phyloP scores from a whole-genome alignment of 1,140 invertebrate genomes.

The Drosophila virilis region DNA sequence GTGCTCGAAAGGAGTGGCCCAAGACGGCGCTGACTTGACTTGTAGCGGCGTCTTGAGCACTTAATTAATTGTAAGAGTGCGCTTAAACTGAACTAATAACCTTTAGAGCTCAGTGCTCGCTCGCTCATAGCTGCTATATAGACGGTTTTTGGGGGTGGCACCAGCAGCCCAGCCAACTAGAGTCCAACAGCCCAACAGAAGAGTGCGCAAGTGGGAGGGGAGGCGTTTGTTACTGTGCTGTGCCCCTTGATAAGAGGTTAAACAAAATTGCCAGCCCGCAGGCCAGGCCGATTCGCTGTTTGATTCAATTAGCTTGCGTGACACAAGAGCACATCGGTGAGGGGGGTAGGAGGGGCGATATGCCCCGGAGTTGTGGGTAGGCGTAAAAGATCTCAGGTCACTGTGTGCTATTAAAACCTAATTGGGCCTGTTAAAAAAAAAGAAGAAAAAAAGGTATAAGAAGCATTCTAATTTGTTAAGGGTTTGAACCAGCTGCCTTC shows the following conservation, averaged over 20 bases:
- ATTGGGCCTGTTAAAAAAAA: not conserved
- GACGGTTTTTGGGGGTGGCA: not conserved
- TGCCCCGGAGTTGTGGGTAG: too few relatives aligned
- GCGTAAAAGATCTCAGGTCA: conserved; percentile 4
- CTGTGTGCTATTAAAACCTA: conserved; percentile 24
- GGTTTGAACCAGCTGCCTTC: too few relatives aligned
- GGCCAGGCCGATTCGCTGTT: conserved; percentile 14
- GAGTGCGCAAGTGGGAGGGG: not conserved
- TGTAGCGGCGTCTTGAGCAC: conserved; percentile 65
- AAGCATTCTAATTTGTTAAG: too few relatives aligned
- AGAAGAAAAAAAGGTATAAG: too few relatives aligned
- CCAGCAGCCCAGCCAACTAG: not conserved
- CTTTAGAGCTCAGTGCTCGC: conserved; percentile 57
- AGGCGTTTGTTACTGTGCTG: not conserved
- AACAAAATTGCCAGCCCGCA: conserved; percentile 42
- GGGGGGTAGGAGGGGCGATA: not conserved
- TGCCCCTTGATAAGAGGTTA: conserved; percentile 25
- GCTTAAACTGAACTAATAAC: conserved; percentile 81
- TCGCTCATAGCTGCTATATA: not conserved
- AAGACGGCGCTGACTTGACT: conserved; percentile 46
- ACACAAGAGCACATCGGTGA: conserved; percentile 9
- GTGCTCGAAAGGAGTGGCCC: conserved; percentile 42
- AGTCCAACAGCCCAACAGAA: too few relatives aligned
- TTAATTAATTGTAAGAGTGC: conserved; percentile 78
- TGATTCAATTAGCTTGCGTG: conserved; percentile 48